A percentile compares a stretch with the other conserved stretches of the same genome.
These are phyloP conservation scores for Drosophila phalerata DNA, from an alignment of 2,888 invertebrate species.

Conservation along the genomic window DNA sequence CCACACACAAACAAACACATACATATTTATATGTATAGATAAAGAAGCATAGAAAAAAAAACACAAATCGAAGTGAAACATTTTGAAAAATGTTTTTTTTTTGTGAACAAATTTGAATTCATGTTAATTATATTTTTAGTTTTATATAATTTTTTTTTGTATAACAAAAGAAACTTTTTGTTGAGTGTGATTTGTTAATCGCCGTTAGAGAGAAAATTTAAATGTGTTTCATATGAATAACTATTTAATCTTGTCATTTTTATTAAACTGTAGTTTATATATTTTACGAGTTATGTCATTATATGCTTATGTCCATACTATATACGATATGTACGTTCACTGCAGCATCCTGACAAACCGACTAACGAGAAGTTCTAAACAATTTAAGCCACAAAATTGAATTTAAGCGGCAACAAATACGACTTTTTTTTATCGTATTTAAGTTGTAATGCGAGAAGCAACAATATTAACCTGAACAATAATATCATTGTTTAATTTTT, in stretches of 20 bases:
- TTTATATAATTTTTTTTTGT: constrained; percentile 14
- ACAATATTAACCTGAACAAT: constrained; percentile 14
- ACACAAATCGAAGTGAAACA: constrained; percentile 19
- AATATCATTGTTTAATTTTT: constrained; percentile 15
- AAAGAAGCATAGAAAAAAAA: constrained; percentile 2
- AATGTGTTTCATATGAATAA: constrained; percentile 56
- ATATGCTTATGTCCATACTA: constrained; percentile 5
- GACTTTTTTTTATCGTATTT: constrained; percentile 21
- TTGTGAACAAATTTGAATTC: constrained; percentile 26
- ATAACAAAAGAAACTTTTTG: constrained; percentile 11
- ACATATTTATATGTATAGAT: constrained; percentile 7
- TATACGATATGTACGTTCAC: constrained; percentile 14
- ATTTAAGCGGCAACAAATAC: constrained; percentile 42
- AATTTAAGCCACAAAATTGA: constrained; percentile 34
- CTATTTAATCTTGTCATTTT: constrained; percentile 57
- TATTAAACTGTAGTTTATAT: constrained; percentile 42
- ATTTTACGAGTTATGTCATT: constrained; percentile 26
- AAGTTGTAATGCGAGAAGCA: constrained; percentile 5
- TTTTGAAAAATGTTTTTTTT: constrained; percentile 11
- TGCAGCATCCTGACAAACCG: constrained; percentile 12
- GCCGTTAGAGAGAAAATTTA: constrained; percentile 22
- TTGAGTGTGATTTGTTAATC: constrained; percentile 35
- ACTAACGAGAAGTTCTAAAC: constrained; percentile 27
- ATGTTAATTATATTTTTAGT: constrained; percentile 20
- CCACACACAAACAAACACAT: constrained; percentile 15